Evolutionary conservation across 1,140 invertebrate genomes (phyloP).

Genomic region (Heliconius himera): DNA sequence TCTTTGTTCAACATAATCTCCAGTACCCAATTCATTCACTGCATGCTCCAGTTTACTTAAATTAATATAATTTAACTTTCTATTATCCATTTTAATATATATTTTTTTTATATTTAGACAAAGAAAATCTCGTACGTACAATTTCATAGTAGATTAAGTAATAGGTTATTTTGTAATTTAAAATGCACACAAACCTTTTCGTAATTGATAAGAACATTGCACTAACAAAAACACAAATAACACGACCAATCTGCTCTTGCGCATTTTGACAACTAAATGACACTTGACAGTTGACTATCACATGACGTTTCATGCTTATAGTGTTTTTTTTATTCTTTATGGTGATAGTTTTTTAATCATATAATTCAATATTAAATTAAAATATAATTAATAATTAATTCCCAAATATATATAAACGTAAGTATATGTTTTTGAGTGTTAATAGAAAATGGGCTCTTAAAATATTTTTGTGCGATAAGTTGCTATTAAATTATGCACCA

Average conservation of each 20-base stretch:
- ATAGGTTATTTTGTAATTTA: constrained; percentile 4
- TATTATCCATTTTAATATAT: not conserved
- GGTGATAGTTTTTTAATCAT: not conserved
- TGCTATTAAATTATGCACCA: not conserved
- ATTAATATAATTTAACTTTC: not conserved
- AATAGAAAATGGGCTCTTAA: not conserved
- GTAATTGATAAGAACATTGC: constrained; percentile 39
- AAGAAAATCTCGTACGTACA: too few relatives aligned
- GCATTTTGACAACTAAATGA: constrained; percentile 43
- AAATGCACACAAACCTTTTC: constrained; percentile 45
- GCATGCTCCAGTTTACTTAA: not conserved
- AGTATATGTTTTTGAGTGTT: too few relatives aligned
- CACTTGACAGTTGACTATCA: not conserved
- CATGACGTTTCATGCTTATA: not conserved
- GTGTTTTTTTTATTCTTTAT: not conserved
- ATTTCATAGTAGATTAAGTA: too few relatives aligned
- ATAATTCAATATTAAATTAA: too few relatives aligned
- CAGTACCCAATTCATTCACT: not conserved
- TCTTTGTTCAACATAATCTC: not conserved
- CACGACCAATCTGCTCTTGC: constrained; percentile 33
- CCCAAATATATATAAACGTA: too few relatives aligned
- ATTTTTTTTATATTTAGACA: not conserved
- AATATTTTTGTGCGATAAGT: not conserved
- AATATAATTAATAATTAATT: too few relatives aligned
- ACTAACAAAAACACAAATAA: constrained; percentile 31